Conservation (phyloP, 2,797 vertebrate species). For the Onychomys torridus region DNA sequence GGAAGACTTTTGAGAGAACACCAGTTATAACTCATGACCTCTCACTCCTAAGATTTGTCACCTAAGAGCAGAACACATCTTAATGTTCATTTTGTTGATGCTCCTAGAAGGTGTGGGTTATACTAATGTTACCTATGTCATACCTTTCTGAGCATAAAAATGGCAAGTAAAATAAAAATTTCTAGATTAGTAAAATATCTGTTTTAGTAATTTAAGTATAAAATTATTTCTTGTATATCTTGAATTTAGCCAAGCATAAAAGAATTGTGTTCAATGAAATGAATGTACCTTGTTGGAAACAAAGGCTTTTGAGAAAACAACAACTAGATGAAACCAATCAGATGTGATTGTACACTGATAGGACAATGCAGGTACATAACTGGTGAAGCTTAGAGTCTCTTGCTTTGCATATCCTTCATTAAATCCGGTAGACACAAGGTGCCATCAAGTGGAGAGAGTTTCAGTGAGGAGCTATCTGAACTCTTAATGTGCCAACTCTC, state of each 20-base stretch:
- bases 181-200: constrained; percentile 18
- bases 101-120: not conserved
- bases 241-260: constrained; percentile 34
- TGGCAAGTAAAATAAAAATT: not conserved
- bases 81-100: not conserved
- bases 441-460: not conserved
- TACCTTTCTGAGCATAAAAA: constrained; percentile 9
- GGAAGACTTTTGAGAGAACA: not conserved
- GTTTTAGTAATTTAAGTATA: constrained; percentile 19
- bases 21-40: not conserved
- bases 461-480: constrained; percentile 44
- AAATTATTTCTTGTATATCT: not conserved
- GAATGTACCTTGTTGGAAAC: constrained; percentile 63
- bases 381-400: not conserved
- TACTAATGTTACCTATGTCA: not conserved
- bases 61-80: not conserved
- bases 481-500: constrained; percentile 49
- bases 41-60: not conserved
- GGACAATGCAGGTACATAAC: not conserved
- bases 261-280: constrained; percentile 58
- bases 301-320: constrained; percentile 13
- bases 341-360: not conserved
- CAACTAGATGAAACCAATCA: not conserved
- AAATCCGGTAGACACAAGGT: not conserved
- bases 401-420: not conserved